phyloP scores from a whole-genome alignment of 1,140 invertebrate genomes.

The Drosophila subobscura region DNA sequence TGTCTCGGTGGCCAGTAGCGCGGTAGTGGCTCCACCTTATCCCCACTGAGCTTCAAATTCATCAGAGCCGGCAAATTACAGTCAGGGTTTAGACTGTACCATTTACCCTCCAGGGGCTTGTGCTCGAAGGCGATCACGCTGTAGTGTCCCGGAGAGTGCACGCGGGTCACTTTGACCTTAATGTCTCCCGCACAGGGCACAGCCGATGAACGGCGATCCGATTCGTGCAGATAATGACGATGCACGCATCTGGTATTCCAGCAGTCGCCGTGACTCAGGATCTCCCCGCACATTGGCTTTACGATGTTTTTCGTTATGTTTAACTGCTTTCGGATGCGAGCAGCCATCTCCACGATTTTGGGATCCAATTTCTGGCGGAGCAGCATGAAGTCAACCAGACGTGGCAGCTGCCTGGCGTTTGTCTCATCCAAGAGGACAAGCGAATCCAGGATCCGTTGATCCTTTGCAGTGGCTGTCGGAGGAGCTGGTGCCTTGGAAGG shows the following conservation, averaged over 20 bases:
- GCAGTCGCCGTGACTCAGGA: constrained; percentile 44
- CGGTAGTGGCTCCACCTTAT: not conserved
- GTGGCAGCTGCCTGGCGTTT: constrained; percentile 51
- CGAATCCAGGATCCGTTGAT: constrained; percentile 7
- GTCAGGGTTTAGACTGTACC: not conserved
- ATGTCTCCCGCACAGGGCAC: constrained; percentile 37
- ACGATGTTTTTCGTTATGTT: not conserved
- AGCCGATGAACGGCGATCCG: constrained; percentile 4
- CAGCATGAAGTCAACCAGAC: constrained; percentile 52
- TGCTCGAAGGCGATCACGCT: constrained; percentile 52
- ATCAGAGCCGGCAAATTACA: not conserved
- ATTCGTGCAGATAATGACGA: constrained; percentile 33
- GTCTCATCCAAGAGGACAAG: constrained; percentile 46
- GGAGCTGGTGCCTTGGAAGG: too few relatives aligned
- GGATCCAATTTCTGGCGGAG: constrained; percentile 43
- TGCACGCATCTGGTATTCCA: constrained; percentile 16
- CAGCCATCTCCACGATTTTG: constrained; percentile 16
- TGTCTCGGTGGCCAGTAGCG: constrained; percentile 53
- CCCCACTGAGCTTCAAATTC: constrained; percentile 28
- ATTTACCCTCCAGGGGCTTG: constrained; percentile 9
- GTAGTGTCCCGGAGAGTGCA: constrained; percentile 53
- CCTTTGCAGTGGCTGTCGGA: rapidly evolving
- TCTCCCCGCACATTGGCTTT: constrained; percentile 20
- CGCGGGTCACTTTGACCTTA: constrained; percentile 30
- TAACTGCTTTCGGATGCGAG: constrained; percentile 24